Evolutionary conservation across 2,888 invertebrate species (phyloP), one percentile per base, ranked within the genome.

Genomic region (Dicyrtomina minuta): DNA sequence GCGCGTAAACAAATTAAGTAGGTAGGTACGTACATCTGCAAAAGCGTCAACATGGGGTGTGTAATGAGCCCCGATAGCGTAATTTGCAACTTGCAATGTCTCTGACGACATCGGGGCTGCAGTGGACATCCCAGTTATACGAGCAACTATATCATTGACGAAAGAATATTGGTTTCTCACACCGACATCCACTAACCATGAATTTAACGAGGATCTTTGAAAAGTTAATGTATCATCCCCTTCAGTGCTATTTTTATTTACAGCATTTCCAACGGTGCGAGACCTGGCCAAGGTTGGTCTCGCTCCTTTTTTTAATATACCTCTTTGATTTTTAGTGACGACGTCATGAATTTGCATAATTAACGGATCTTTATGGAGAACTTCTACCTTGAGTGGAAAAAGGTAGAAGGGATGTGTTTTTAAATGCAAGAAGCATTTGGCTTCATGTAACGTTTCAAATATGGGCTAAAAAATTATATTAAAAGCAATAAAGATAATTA

Each of bases 21-120:
- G 8, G 22, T 41, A 39, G 10, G 17, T 22, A 60, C 22, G 39
- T 64, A 74, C 74, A 49, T 66, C 22, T 62, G 59, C 67, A 59
- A 75, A 58, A 33, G 76, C 79, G 70, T 80, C 80, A 26, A 76
- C 72, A 71, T 84, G 84, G 13, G 83, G 82, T 41, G 81, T 81
- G 76, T 83, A 84, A 70, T 83, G 83, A 4, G 83, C 83, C 26
- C 83, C 84, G 39, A 83, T 78, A 5, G 83, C 83, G 79, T 83
- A 84, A 73, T 83, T 82, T 26, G 82, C 82, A 56, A 84, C 80
- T 80, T 83, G 74, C 12, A 74, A 15, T 15, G 70, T 53, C 43
- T 75, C 74, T 10, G 74, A 60, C 1, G 71, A 24, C 2, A 15
- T 56, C 53, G 13, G 58, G 20, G 55, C 55, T 39, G 3, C 56